Evolutionary conservation across 2,797 vertebrate species (phyloP).

Genomic region (Sylvia borin): DNA sequence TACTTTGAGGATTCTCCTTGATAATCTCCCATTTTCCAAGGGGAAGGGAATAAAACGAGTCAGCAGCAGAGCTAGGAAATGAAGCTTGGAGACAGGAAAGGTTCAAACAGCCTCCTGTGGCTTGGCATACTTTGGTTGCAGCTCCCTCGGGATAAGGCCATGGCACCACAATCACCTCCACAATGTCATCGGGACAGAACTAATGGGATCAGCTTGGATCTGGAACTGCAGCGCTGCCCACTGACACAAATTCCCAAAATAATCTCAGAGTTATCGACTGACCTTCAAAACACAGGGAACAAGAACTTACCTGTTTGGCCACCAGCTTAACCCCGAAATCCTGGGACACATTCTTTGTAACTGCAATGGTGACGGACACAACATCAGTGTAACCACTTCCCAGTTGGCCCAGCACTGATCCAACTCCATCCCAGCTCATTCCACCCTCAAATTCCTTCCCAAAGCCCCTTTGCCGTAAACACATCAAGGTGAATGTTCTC

Average conservation of each 20-base stretch:
- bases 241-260: slow-evolving; percentile 43
- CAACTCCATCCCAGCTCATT: neutral
- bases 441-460: neutral
- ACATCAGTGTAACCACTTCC: neutral
- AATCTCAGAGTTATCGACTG: neutral
- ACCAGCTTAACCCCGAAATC: rapidly evolving
- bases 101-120: neutral
- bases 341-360: neutral
- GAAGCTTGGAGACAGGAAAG: neutral
- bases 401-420: neutral
- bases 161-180: neutral
- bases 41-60: neutral
- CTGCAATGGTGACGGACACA: neutral
- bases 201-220: neutral
- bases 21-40: neutral
- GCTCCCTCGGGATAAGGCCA: neutral
- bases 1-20: neutral
- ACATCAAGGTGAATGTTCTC: neutral
- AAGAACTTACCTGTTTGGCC: neutral
- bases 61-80: neutral
- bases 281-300: neutral
- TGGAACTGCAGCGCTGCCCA: neutral
- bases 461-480: neutral
- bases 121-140: neutral
- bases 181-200: neutral